Conservation (phyloP, 2,797 vertebrate genomes). For the Malacoctenus gilli region DNA sequence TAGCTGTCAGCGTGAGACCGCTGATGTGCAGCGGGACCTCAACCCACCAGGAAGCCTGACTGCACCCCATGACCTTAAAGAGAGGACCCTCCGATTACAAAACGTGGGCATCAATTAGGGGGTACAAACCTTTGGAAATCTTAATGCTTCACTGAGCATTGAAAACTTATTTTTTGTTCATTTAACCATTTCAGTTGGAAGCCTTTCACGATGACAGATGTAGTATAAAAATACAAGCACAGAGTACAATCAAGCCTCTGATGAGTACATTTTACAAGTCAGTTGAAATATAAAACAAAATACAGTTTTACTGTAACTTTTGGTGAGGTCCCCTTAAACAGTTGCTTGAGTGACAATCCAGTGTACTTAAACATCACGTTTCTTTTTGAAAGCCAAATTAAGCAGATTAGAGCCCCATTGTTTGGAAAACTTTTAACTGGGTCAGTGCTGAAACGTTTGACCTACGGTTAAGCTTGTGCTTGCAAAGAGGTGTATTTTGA, state of each 20-base stretch:
- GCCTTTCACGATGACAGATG: too few species aligned
- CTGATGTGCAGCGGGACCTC: slow-evolving; percentile 8
- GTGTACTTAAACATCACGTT: background rate
- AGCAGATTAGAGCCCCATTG: slow-evolving; percentile 17
- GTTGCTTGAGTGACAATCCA: slow-evolving; percentile 8
- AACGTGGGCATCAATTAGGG: too few species aligned
- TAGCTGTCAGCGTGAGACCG: slow-evolving; percentile 18
- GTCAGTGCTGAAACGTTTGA: slow-evolving; percentile 7
- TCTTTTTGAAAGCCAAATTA: slow-evolving; percentile 17
- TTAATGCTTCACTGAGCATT: background rate
- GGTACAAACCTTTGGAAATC: background rate
- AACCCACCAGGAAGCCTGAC: slow-evolving; percentile 9
- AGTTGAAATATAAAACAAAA: background rate
- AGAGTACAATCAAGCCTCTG: background rate
- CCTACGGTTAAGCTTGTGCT: slow-evolving; percentile 9
- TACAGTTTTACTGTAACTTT: background rate
- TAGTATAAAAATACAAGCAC: background rate
- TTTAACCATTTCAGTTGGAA: too few species aligned
- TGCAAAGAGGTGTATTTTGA: background rate
- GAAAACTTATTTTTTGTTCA: background rate
- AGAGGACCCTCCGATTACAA: background rate
- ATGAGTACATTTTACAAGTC: background rate
- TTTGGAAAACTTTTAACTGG: slow-evolving; percentile 28
- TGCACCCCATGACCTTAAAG: background rate
- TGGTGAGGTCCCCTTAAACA: slow-evolving; percentile 5